Evolutionary conservation across 1,140 invertebrate genomes (phyloP), one percentile per base, ranked within the genome.

Genomic region (Aphelenchoides avenae): DNA sequence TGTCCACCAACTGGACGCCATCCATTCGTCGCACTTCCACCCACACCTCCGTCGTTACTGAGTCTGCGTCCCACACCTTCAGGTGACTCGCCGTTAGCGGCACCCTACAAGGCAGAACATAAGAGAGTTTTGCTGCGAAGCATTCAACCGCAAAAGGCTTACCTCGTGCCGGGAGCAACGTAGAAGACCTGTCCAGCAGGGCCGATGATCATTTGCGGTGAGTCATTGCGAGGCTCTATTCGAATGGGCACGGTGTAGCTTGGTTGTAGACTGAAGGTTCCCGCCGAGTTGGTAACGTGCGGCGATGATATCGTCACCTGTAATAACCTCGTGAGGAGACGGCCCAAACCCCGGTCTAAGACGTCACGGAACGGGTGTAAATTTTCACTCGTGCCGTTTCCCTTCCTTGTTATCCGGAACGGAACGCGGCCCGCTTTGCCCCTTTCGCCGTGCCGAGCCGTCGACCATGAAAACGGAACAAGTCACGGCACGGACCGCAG

Each of bases 141-240:
- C 0, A 18, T 60, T 15, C 27, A 9, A 64, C 33, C 29, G 13
- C 15, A 62, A 20, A 5, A 26, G 26, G 37, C 31, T 39, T 9
- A 65, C 66, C 56, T 70, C 27, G 59, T 43, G 11, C 54, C 42
- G 1, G 64, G 49, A 18, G 63, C 46, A 30, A 73, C 55, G 47
- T 56, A 33, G 13, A 73, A 31, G 7, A 51, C 30, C 5, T 47
- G 42, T 1, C 70, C 71, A 5, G 42, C 50, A 18, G 61, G 26
- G 18, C 46, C 59, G 22, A 52, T 42, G 1, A 46, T 33, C 4
- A 73, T 33, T 47, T 71, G 61, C 3, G 70, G 71, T 9, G 52
- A 41, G 41, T 73, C 70, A 33, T 73, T 62, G 2, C 54, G 49
- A 24, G 70, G 61, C 22, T 64, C 58, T 13, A 73, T 61, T 43